A percentile compares a stretch with the other conserved stretches of the same genome.
Evolutionary conservation across 2,888 invertebrate genomes (phyloP).

Genomic region (Vesta saturnalis): DNA sequence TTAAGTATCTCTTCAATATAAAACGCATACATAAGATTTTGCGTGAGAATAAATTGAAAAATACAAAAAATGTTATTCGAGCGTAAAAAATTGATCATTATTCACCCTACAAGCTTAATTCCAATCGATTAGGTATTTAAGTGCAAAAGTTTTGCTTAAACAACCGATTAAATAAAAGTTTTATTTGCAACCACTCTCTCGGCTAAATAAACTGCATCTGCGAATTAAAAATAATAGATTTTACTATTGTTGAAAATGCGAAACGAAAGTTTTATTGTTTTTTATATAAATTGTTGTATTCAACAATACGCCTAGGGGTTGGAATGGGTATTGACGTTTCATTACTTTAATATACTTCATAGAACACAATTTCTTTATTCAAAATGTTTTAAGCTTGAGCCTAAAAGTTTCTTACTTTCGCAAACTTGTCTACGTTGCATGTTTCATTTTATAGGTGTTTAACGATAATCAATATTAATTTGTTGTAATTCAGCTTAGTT

Average conservation of each 20-base stretch:
- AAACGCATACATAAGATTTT: too few species aligned
- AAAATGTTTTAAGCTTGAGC: too few species aligned
- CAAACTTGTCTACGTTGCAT: too few species aligned
- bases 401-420: too few species aligned
- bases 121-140: constrained; percentile 34
- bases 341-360: not conserved
- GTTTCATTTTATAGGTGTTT: too few species aligned
- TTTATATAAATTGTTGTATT: constrained; percentile 46
- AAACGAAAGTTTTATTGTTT: constrained; percentile 22
- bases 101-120: constrained; percentile 28
- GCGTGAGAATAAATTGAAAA: constrained; percentile 33
- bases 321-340: constrained; percentile 35
- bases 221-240: constrained; percentile 19
- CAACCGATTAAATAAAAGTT: constrained; percentile 28
- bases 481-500: too few species aligned
- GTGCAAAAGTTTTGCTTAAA: constrained; percentile 31
- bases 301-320: constrained; percentile 58
- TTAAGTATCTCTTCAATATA: too few species aligned
- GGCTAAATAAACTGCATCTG: constrained; percentile 33
- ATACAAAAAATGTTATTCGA: constrained; percentile 13
- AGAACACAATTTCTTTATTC: not conserved
- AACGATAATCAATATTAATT: too few species aligned
- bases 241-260: constrained; percentile 16
- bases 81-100: constrained; percentile 35
- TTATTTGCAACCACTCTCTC: constrained; percentile 32